Evolutionary conservation across 2,888 invertebrate genomes (phyloP), one percentile per base, ranked within the genome.

Genomic region (Sarcophaga subvicina): DNA sequence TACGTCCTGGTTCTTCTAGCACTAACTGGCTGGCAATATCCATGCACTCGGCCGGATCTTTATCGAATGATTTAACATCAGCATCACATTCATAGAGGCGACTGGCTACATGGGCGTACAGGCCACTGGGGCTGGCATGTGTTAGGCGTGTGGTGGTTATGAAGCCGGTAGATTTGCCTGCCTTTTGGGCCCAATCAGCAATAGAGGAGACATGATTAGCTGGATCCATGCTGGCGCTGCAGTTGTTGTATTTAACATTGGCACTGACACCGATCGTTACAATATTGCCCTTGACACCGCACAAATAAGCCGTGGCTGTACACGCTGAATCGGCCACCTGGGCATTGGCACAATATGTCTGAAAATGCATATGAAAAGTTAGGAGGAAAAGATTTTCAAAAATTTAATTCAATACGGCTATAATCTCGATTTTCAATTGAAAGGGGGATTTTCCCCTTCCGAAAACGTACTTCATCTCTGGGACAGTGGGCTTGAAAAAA

Each of bases 131-230:
- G 2, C 96, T 96, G 0, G 97, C 97, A 91, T 97, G 96, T 0
- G 97, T 97, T 0, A 97, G 95, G 11, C 96, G 94, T 0, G 97
- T 96, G 0, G 96, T 97, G 0, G 98, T 98, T 2, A 97, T 96
- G 8, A 96, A 89, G 0, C 96, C 96, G 89, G 94, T 88, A 0
- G 94, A 93, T 90, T 95, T 96, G 0, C 95, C 95, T 12, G 94
- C 94, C 2, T 86, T 85, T 90, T 96, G 94, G 0, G 97, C 96
- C 95, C 96, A 96, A 47, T 95, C 94, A 0, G 95, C 95, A 20
- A 97, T 95, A 0, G 96, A 96, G 0, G 94, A 91, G 0, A 96
- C 95, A 89, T 95, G 95, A 91, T 96, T 96, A 1, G 92, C 92
- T 25, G 93, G 90, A 78, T 96, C 93, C 49, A 94, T 94, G 90